A percentile compares a stretch with the other conserved stretches of the same genome.
phyloP scores from a whole-genome alignment of 2,113 vertebrate species.

The Ameiurus melas region DNA sequence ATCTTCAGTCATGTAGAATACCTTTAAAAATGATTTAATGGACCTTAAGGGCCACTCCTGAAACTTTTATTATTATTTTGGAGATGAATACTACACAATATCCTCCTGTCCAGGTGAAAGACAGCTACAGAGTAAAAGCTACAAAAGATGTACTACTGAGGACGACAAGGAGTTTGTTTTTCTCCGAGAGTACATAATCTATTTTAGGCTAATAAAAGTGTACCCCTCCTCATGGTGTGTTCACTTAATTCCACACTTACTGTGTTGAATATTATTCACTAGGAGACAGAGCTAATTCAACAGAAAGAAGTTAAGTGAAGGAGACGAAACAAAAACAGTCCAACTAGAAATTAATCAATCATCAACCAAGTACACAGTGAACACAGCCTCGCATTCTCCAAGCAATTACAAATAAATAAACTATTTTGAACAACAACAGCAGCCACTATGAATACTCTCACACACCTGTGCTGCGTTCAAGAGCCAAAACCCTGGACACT shows the following conservation, averaged over 20 bases:
- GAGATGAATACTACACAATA: not conserved
- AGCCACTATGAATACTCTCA: not conserved
- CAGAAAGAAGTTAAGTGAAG: not conserved
- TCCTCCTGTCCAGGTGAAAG: not conserved
- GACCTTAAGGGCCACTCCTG: not conserved
- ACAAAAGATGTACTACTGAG: not conserved
- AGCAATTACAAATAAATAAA: not conserved
- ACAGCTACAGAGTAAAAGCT: not conserved
- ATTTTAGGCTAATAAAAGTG: not conserved
- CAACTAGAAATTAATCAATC: conserved; percentile 44
- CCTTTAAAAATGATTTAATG: not conserved
- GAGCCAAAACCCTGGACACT: not conserved
- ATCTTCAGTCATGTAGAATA: not conserved
- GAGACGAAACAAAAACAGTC: not conserved
- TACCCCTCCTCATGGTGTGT: not conserved
- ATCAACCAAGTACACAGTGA: conserved; percentile 40
- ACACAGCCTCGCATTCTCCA: not conserved
- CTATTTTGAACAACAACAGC: not conserved
- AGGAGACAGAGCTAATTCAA: not conserved
- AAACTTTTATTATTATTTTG: not conserved
- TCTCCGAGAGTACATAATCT: not conserved
- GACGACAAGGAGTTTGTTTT: not conserved
- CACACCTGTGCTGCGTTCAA: conserved; percentile 17
- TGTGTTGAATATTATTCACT: not conserved
- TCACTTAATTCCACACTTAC: not conserved